Conservation (phyloP, 2,113 vertebrate species). For the Litocranius walleri region DNA sequence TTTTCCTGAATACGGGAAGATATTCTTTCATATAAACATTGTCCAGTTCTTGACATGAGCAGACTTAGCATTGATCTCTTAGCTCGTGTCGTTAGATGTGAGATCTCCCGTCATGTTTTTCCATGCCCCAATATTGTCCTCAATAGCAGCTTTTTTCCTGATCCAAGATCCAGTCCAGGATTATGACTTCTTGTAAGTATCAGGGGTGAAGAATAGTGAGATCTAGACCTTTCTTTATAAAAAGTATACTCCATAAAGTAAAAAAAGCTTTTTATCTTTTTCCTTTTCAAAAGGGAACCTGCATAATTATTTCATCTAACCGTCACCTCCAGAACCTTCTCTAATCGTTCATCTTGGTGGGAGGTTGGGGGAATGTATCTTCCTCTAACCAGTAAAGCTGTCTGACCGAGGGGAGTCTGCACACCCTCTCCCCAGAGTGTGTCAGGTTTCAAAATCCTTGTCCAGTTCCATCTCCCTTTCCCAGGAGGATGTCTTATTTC, state of each 20-base stretch:
- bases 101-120: background rate
- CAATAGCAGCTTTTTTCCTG: background rate
- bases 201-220: background rate
- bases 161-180: background rate
- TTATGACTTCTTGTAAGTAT: background rate
- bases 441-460: background rate
- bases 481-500: background rate
- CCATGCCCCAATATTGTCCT: background rate
- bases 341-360: background rate
- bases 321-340: background rate
- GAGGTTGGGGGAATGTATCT: background rate
- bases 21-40: rapidly evolving
- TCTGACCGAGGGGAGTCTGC: background rate
- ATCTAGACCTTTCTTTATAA: background rate
- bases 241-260: background rate
- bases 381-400: background rate
- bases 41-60: background rate
- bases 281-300: background rate
- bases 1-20: background rate
- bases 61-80: background rate
- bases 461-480: background rate
- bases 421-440: background rate
- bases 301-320: background rate
- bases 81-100: background rate
- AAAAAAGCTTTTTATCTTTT: background rate